Evolutionary conservation across 1,140 invertebrate species (phyloP).

Genomic region (Thalassaphorura encarpata): DNA sequence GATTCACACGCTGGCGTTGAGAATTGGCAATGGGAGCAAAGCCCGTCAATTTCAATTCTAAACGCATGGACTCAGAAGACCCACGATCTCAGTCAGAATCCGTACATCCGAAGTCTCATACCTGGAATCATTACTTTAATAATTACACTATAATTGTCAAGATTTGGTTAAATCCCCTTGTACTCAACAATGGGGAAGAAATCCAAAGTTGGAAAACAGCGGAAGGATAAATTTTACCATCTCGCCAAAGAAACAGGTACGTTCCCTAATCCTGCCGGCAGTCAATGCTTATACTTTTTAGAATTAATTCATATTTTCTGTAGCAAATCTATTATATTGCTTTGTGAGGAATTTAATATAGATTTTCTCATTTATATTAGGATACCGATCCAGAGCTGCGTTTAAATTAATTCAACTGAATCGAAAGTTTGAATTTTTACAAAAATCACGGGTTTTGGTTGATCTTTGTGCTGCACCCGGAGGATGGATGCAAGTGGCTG

Average conservation of each 20-base stretch:
- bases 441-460: slow-evolving; percentile 88
- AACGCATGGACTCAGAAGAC: too few species aligned
- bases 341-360: neutral
- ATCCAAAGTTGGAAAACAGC: slow-evolving; percentile 90
- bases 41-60: too few species aligned
- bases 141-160: too few species aligned
- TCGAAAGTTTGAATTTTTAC: slow-evolving; percentile 92
- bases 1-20: too few species aligned
- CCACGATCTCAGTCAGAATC: too few species aligned
- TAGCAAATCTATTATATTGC: too few species aligned
- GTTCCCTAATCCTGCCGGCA: neutral
- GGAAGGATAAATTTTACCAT: slow-evolving; percentile 97
- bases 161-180: too few species aligned
- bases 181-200: slow-evolving; percentile 93
- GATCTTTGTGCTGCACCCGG: slow-evolving; percentile 99
- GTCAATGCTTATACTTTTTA: neutral
- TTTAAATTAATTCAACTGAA: slow-evolving; percentile 99
- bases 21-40: too few species aligned
- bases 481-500: slow-evolving; percentile 99
- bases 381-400: slow-evolving; percentile 90
- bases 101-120: too few species aligned
- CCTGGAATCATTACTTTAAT: too few species aligned
- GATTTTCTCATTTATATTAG: slow-evolving; percentile 41
- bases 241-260: slow-evolving; percentile 96
- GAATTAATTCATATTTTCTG: too few species aligned